Percentiles rank a stretch among this genome's conserved stretches.
phyloP scores from a whole-genome alignment of 2,797 vertebrate species.

The Enteromius mattozi region DNA sequence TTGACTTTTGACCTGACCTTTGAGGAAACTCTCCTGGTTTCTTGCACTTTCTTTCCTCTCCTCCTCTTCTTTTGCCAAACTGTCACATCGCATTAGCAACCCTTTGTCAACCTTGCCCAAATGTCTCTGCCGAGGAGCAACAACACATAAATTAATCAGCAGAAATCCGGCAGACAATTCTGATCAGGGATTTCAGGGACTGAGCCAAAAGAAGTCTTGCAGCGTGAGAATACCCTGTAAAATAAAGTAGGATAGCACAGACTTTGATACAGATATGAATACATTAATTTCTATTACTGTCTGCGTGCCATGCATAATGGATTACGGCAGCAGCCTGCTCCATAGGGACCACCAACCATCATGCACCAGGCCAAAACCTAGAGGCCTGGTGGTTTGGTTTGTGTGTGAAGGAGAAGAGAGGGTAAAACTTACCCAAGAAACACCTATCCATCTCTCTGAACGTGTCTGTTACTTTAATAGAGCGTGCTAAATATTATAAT shows the following conservation, averaged over 20 bases:
- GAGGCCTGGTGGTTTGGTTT: conserved; percentile 17
- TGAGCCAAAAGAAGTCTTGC: conserved; percentile 12
- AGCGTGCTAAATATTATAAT: conserved; percentile 48
- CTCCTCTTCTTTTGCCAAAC: conserved; percentile 15
- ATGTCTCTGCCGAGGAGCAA: conserved; percentile 27
- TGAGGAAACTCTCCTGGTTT: conserved; percentile 8
- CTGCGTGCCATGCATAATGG: conserved; percentile 40
- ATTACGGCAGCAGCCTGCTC: conserved; percentile 15
- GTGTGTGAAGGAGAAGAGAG: neutral
- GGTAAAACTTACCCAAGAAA: neutral
- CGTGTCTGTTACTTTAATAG: conserved; percentile 34
- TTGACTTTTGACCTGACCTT: conserved; percentile 31
- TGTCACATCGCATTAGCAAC: conserved; percentile 50
- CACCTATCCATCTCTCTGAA: neutral
- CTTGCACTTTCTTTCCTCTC: neutral
- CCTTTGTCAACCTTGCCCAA: conserved; percentile 24
- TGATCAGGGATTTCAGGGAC: conserved; percentile 33
- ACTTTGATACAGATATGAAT: conserved; percentile 48
- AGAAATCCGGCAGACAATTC: conserved; percentile 36
- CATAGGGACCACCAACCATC: conserved; percentile 3
- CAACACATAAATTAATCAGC: conserved; percentile 60
- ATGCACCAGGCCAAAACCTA: conserved; percentile 9
- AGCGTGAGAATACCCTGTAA: conserved; percentile 20
- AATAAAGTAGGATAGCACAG: conserved; percentile 27
- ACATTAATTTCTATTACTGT: conserved; percentile 46